Conservation (phyloP, 2,797 vertebrate species). For the Catostomus latipinnis region DNA sequence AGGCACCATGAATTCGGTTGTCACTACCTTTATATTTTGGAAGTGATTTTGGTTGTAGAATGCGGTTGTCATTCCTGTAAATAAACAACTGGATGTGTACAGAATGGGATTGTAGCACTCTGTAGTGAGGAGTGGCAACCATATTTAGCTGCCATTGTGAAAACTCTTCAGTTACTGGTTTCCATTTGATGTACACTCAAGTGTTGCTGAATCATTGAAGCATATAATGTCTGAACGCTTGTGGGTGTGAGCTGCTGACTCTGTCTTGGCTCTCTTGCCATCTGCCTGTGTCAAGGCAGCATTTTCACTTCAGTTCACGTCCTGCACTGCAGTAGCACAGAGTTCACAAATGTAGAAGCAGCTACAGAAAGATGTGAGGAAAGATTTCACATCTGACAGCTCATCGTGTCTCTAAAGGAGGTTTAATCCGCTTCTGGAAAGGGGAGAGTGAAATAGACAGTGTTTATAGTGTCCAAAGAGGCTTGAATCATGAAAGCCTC, state of each 20-base stretch:
- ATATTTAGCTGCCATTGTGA: not conserved
- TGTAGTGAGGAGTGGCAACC: not conserved
- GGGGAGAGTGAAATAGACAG: not conserved
- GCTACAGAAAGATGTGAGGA: slow-evolving; percentile 3
- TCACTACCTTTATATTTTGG: no score
- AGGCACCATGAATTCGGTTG: no score
- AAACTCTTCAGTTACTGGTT: not conserved
- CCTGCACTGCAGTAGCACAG: slow-evolving; percentile 1
- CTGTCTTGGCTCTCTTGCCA: not conserved
- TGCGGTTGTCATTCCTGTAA: no score
- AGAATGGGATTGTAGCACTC: no score
- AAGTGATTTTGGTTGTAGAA: no score
- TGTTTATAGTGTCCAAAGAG: not conserved
- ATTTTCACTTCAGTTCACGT: slow-evolving; percentile 21
- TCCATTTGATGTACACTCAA: not conserved
- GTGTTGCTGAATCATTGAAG: slow-evolving; percentile 1
- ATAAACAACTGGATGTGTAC: no score
- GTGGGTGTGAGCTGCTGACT: not conserved
- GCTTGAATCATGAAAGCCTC: not conserved
- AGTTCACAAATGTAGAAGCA: not conserved
- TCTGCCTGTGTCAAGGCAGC: not conserved
- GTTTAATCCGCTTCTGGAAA: slow-evolving; percentile 1
- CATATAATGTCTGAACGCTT: not conserved
- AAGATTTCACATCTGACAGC: slow-evolving; percentile 6
- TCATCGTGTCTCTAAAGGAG: not conserved